Percentiles rank a stretch among this genome's conserved stretches.
These are phyloP conservation scores for crab-eating macaque (Macaca fascicularis) DNA, from an alignment of 2,113 vertebrate genomes.

Conservation along the genomic window T2T-MFA8v1.1 NC_088375.1:130417501-130418000, in stretches of 20 bases:
- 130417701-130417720: not conserved
- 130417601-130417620: not conserved
- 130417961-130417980: not conserved
- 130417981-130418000: not conserved
- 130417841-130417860: not conserved
- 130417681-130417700: not conserved
- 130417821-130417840: not conserved
- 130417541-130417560: not conserved
- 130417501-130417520: not conserved
- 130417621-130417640: not conserved
- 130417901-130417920: not conserved
- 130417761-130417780: not conserved
- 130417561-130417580: not conserved
- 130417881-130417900: not conserved
- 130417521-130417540: not conserved
- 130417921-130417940: not conserved
- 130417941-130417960: not conserved
- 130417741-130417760: not conserved
- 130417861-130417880: not conserved
- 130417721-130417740: not conserved
- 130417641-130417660: not conserved
- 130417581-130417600: not conserved
- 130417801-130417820: not conserved
- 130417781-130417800: not conserved
- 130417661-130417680: not conserved